phyloP scores from a whole-genome alignment of 2,888 invertebrate genomes.

The Tipula lateralis region DNA sequence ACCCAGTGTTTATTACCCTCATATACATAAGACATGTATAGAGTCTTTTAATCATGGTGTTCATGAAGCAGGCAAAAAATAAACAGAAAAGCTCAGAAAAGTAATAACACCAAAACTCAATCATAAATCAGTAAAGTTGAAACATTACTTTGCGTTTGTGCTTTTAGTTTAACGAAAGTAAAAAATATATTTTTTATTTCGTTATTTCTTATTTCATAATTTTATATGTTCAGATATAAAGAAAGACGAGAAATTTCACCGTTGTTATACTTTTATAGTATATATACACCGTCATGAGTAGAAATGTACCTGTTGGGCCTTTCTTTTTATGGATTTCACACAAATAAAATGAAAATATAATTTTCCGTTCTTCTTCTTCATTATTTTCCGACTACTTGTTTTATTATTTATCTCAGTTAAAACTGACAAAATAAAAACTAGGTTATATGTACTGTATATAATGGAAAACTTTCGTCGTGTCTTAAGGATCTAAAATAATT shows the following conservation, averaged over 20 bases:
- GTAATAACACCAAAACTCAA: not conserved
- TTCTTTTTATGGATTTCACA: not conserved
- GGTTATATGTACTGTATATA: not conserved
- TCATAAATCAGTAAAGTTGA: not conserved
- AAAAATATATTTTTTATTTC: not conserved
- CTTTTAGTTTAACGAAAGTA: not conserved
- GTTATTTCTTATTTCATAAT: not conserved
- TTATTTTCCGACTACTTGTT: not conserved
- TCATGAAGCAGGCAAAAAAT: too few relatives aligned
- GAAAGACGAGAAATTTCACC: not conserved
- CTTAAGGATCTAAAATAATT: not conserved
- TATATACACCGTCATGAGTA: too few relatives aligned
- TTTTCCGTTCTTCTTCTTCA: not conserved
- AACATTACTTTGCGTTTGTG: not conserved
- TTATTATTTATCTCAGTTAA: not conserved
- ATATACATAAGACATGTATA: not conserved
- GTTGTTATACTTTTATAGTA: not conserved
- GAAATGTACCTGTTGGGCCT: conserved; percentile 4
- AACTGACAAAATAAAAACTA: too few relatives aligned
- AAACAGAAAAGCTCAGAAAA: not conserved
- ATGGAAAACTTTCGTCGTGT: not conserved
- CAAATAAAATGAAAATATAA: not conserved
- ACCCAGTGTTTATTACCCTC: too few relatives aligned
- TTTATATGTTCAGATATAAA: not conserved
- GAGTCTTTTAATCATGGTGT: too few relatives aligned